Base-by-base conservation (phyloP, 53 echinoderm and acorn worm genomes). In the Hippasteria phrygiana region DNA sequence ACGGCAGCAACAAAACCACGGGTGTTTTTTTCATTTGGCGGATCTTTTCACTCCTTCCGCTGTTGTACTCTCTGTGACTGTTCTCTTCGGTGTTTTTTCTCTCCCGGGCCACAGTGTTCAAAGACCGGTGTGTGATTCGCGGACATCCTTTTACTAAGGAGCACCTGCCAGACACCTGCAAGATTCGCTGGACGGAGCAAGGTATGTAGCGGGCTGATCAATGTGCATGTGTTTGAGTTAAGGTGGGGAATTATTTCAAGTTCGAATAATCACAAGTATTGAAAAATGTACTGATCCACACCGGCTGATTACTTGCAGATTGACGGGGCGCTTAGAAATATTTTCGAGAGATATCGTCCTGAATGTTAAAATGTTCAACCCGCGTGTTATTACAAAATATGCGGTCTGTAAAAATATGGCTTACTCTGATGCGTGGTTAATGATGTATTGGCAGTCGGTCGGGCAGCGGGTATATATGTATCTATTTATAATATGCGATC, bases 91-190 rank as follows among this genome's bases (percentile, higher is more conserved):
- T 74, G 71, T 73, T 20, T 38, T 75, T 76, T 59, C 3, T 79
- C 43, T 56, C 27, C 79, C 56, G 59, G 56, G 56, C 54, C 40
- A 62, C 79, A 79, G 79, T 42, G 33, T 29, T 79, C 24, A 24
- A 62, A 79, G 79, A 79, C 42, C 39, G 29, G 82, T 78, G 78
- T 16, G 13, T 65, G 28, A 82, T 43, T 45, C 65, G 48, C 5
- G 71, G 69, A 31, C 50, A 71, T 71, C 85, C 27, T 37, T 54
- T 85, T 47, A 6, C 14, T 0, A 31, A 5, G n/a, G 29, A 65
- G 71, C 85, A 85, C 85, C 85, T 85, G 85, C 85, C 12, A 39
- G 29, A 48, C 70, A 69, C 85, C 70, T 66, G 69, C 67, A 17
- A 33, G 75, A 48, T 31, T 46, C 12, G 28, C 26, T 10, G 27